Percentiles rank a stretch among this genome's conserved stretches.
Evolutionary conservation across 1,140 invertebrate genomes (phyloP).

Genomic region (Pachypeltis micranthus): DNA sequence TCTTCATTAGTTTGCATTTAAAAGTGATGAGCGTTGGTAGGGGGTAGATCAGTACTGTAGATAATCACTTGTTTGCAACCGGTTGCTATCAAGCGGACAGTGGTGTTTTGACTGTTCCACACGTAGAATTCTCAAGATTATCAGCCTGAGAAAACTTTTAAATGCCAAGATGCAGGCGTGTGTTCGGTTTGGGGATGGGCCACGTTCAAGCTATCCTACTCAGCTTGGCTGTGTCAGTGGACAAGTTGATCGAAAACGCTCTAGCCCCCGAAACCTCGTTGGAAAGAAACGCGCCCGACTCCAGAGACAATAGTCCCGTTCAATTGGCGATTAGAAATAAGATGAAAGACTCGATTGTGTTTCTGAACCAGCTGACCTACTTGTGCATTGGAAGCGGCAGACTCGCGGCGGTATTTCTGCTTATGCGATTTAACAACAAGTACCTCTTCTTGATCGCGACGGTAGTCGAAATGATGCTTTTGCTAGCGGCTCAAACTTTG

Average conservation of each 20-base stretch:
- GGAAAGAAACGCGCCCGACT: background rate
- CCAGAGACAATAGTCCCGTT: no score
- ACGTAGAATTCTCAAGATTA: no score
- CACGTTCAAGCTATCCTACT: background rate
- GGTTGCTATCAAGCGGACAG: no score
- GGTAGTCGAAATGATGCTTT: background rate
- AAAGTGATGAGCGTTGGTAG: no score
- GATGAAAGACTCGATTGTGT: no score
- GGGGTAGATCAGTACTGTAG: no score
- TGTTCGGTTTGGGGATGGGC: background rate
- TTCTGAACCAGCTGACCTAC: background rate
- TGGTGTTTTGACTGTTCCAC: no score
- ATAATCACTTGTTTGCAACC: no score
- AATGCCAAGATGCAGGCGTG: background rate
- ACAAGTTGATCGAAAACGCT: background rate
- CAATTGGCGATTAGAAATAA: no score
- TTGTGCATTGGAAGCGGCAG: background rate
- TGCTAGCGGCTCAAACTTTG: background rate
- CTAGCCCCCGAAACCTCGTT: no score
- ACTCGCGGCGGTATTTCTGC: background rate
- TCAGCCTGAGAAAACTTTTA: no score
- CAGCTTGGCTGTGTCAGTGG: background rate
- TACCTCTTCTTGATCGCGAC: background rate
- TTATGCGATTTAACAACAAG: background rate
- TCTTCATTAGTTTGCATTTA: no score